Base-by-base conservation (phyloP, 2,113 vertebrate genomes). In the Malurus elegans region DNA sequence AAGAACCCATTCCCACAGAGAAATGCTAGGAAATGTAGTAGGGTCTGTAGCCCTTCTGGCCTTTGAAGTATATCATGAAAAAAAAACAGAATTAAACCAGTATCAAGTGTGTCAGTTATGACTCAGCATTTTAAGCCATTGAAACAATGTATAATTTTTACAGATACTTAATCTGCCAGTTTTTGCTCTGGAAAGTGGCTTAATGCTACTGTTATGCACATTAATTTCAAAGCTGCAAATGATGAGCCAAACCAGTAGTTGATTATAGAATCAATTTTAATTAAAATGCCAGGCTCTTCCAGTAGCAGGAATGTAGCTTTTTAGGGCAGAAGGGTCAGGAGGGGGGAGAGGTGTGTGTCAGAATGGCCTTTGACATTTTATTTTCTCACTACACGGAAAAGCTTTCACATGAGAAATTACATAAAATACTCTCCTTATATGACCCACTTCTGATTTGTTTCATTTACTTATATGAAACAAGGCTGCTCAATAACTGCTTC, bases 191-290 rank as follows among this genome's bases (percentile, higher is more conserved):
- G 71, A 94, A 88, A 79, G 88, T 93, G 85, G 94, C 62, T 74
- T 95, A 47, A 89, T 92, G 71, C 65, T 94, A 66, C 93, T 92
- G n/a, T 95, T 71, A 72, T 66, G 78, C 75, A 95, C 79, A 50
- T 91, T 96, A 94, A 96, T 95, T 95, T 94, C 84, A 93, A 95
- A 95, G 82, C 96, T 92, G 88, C 94, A 93, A 89, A 92, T 40
- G 53, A 94, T 94, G 95, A 97, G 92, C 93, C 96, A 91, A 91
- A 85, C 51, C 36, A 88, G 31, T 85, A 70, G 69, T 66, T 85
- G 69, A 83, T 88, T 51, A 57, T 48, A 54, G 82, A 91, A 74
- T 92, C 36, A 32, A 7, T 74, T 67, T 38, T 79, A 76, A 84
- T 91, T 78, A 91, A 93, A 81, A 93, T 67, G 79, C 44, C 12